phyloP scores from a whole-genome alignment of 2,888 invertebrate genomes.

The Caenorhabditis virilis region DNA sequence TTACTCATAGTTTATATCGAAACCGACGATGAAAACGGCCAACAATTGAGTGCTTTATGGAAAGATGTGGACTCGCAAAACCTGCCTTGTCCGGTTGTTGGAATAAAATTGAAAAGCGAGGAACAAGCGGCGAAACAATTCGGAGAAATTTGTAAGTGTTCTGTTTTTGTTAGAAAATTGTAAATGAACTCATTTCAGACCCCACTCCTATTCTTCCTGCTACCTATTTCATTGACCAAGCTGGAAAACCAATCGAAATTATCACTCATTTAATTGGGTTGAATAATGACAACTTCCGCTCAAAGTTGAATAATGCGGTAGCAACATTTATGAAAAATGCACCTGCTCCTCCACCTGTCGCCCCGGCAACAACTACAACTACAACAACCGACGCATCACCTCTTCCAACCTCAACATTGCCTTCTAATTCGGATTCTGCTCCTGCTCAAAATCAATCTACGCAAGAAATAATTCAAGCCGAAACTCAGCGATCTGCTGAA shows the following conservation, averaged over 20 bases:
- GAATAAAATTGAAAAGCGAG: slow-evolving; percentile 30
- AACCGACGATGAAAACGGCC: slow-evolving; percentile 27
- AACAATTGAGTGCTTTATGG: slow-evolving; percentile 27
- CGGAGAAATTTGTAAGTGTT: slow-evolving; percentile 39
- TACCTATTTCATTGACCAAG: slow-evolving; percentile 42
- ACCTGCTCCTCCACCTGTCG: slow-evolving; percentile 1
- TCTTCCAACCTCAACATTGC: too few species aligned
- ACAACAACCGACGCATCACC: too few species aligned
- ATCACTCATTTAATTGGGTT: slow-evolving; percentile 22
- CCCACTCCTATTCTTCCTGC: slow-evolving; percentile 44
- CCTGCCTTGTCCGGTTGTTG: slow-evolving; percentile 29
- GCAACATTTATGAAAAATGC: too few species aligned
- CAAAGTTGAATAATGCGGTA: slow-evolving; percentile 17
- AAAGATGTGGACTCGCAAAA: slow-evolving; percentile 19
- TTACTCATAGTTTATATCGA: slow-evolving; percentile 45
- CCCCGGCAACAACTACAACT: slow-evolving; percentile 1
- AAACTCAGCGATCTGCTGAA: slow-evolving; percentile 3
- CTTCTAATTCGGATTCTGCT: too few species aligned
- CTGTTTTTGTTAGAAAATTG: background rate
- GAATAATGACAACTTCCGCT: slow-evolving; percentile 25
- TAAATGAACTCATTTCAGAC: slow-evolving; percentile 25
- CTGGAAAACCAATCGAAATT: slow-evolving; percentile 39
- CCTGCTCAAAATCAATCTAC: too few species aligned
- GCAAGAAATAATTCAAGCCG: too few species aligned
- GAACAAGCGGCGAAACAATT: slow-evolving; percentile 34